Evolutionary conservation across 2,113 vertebrate genomes (phyloP).

Genomic region (Otus sunia): DNA sequence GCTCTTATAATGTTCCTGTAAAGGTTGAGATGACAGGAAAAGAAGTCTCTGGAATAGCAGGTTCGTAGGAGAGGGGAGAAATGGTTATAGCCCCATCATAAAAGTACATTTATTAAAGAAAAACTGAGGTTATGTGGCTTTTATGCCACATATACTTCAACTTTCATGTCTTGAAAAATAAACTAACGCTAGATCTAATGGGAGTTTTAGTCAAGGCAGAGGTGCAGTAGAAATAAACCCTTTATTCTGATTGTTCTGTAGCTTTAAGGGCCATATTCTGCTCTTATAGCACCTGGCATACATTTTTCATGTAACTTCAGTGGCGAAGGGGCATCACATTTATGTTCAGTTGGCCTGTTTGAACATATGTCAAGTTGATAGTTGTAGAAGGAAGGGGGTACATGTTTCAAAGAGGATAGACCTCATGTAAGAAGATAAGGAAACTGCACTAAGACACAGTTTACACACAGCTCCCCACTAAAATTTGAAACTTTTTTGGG

Average conservation of each 20-base stretch:
- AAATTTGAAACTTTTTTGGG: conserved; percentile 22
- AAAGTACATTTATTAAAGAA: conserved; percentile 27
- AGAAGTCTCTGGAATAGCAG: conserved; percentile 38
- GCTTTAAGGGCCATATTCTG: conserved; percentile 54
- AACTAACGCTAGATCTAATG: conserved; percentile 48
- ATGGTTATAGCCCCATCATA: conserved; percentile 22
- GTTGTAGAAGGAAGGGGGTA: conserved; percentile 3
- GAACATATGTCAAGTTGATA: background rate
- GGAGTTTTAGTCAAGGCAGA: conserved; percentile 38
- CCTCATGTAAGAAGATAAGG: background rate
- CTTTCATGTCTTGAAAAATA: conserved; percentile 53
- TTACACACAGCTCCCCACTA: conserved; percentile 49
- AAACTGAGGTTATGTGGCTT: background rate
- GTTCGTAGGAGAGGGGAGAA: conserved; percentile 17
- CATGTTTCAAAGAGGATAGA: background rate
- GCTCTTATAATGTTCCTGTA: conserved; percentile 52
- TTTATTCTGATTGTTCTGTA: conserved; percentile 22
- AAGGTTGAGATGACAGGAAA: conserved; percentile 30
- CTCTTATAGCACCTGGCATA: conserved; percentile 52
- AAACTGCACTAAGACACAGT: conserved; percentile 61
- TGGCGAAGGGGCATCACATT: conserved; percentile 10
- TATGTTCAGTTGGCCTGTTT: background rate
- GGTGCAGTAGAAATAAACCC: conserved; percentile 26
- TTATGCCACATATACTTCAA: background rate
- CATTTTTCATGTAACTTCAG: conserved; percentile 42